Percentiles rank a stretch among this genome's conserved stretches.
These are phyloP conservation scores for Belgica antarctica DNA, from an alignment of 2,888 invertebrate genomes.

Conservation along the genomic window DNA sequence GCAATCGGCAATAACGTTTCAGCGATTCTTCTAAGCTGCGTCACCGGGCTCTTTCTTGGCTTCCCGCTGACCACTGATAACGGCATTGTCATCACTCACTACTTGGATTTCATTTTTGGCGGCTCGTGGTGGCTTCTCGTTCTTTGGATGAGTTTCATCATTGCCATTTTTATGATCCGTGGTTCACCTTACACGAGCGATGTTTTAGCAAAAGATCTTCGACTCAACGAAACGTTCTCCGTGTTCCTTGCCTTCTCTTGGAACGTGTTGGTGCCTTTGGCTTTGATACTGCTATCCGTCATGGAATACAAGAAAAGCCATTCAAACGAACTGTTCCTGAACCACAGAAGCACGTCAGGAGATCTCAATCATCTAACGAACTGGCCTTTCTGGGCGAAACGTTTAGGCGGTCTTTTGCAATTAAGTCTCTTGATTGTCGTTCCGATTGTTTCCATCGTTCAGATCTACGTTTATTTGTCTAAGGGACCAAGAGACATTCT, in stretches of 20 bases:
- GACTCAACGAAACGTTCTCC: constrained; percentile 59
- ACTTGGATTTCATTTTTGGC: constrained; percentile 78
- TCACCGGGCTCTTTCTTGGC: constrained; percentile 77
- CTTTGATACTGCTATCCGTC: constrained; percentile 70
- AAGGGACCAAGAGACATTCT: constrained; percentile 82
- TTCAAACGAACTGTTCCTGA: constrained; percentile 66
- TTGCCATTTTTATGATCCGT: constrained; percentile 81
- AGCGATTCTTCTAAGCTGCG: constrained; percentile 74
- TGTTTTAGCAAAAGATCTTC: constrained; percentile 53
- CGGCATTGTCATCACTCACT: constrained; percentile 79
- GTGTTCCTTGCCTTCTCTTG: constrained; percentile 77
- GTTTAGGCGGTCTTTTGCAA: constrained; percentile 74
- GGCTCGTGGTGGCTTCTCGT: constrained; percentile 86
- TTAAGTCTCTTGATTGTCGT: constrained; percentile 72
- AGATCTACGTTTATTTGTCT: constrained; percentile 74
- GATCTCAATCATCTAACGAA: constrained; percentile 51
- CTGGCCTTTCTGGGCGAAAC: constrained; percentile 77
- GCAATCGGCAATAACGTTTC: constrained; percentile 72
- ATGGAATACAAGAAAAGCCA: constrained; percentile 70
- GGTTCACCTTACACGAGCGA: constrained; percentile 80
- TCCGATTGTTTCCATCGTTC: constrained; percentile 58
- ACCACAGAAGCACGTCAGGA: constrained; percentile 62
- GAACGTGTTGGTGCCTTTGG: constrained; percentile 82
- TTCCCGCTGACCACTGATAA: constrained; percentile 83
- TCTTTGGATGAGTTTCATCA: constrained; percentile 71